Evolutionary conservation across 1,140 invertebrate species (phyloP).

Genomic region (Melitaea cinxia): DNA sequence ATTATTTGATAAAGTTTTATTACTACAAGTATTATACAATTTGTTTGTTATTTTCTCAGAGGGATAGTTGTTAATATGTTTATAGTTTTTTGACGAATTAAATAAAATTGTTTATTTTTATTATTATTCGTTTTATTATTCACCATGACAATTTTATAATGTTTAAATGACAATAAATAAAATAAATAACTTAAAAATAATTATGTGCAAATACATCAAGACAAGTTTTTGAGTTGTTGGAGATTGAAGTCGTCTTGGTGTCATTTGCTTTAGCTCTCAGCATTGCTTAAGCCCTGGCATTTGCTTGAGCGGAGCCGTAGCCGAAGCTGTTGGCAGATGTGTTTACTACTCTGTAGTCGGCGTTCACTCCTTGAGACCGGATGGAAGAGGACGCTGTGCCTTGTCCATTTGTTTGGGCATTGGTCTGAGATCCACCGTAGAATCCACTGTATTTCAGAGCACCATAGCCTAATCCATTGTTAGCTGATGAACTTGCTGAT

Average conservation of each 20-base stretch:
- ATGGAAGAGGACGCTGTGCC: slow-evolving; percentile 57
- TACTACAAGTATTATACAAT: too few relatives aligned
- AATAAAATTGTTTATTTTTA: slow-evolving; percentile 1
- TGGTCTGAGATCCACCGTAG: slow-evolving; percentile 45
- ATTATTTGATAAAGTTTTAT: too few relatives aligned
- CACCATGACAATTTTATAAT: not conserved
- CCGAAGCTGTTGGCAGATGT: slow-evolving; percentile 62
- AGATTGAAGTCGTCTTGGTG: slow-evolving; percentile 65
- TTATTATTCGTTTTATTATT: not conserved
- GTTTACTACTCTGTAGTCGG: slow-evolving; percentile 57
- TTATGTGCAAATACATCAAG: slow-evolving; percentile 66
- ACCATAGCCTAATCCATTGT: slow-evolving; percentile 34
- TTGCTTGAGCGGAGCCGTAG: slow-evolving; percentile 56
- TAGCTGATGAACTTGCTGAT: slow-evolving; percentile 42
- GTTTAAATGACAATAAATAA: slow-evolving; percentile 36
- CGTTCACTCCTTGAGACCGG: slow-evolving; percentile 50
- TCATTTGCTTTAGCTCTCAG: slow-evolving; percentile 50
- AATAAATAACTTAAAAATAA: slow-evolving; percentile 55
- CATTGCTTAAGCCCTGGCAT: slow-evolving; percentile 49
- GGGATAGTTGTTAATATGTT: not conserved
- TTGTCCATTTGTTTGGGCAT: slow-evolving; percentile 55
- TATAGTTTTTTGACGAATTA: too few relatives aligned
- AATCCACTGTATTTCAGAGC: slow-evolving; percentile 23
- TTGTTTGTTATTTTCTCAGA: too few relatives aligned
- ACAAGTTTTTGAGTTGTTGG: slow-evolving; percentile 51